Evolutionary conservation across 1,140 invertebrate genomes (phyloP), one percentile per base, ranked within the genome.

Genomic region (Littorina saxatilis): DNA sequence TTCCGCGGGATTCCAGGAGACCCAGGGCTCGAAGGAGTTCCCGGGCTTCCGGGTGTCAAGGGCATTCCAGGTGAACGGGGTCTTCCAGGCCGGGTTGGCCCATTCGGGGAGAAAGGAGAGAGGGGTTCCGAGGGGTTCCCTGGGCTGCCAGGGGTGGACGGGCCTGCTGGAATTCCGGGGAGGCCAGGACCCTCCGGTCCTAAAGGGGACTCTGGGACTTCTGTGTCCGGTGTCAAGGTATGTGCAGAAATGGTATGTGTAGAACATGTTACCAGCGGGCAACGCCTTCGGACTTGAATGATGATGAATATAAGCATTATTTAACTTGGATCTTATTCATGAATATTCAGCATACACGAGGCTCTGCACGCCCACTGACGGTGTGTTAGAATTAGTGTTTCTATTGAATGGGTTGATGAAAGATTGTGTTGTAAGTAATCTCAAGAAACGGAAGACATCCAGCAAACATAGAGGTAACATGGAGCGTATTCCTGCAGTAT

Each of bases 151-250:
- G 83, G 83, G 47, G 17, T 55, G 5, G 74, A 66, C n/a, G 83
- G 81, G n/a, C 58, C 72, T 63, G 27, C 20, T 29, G 83, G 83
- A 32, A 20, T 50, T 27, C 79, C 82, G 74, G 86, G 83, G 43
- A 47, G 47, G 35, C 75, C 83, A 29, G 87, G 88, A 32, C 13
- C 58, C 37, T 78, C 84, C 32, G 88, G 88, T 0, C 63, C 80
- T 20, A 84, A 86, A 61, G 88, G 88, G 79, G 84, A 85, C 27
- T 15, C 83, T 37, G 86, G 86, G 23, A 81, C 84, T 13, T 84
- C 83, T 20, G 86, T 85, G 58, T 76, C 32, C 35, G 73, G 63
- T 84, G 88, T 32, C 43, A 85, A 76, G 70, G 76, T 74, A 85
- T 84, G 68, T 37, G 78, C 20, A 70, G 47, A 68, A 84, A 84